A percentile compares a stretch with the other conserved stretches of the same genome.
Conservation (phyloP, 2,113 vertebrate species). For the Otis tarda region DNA sequence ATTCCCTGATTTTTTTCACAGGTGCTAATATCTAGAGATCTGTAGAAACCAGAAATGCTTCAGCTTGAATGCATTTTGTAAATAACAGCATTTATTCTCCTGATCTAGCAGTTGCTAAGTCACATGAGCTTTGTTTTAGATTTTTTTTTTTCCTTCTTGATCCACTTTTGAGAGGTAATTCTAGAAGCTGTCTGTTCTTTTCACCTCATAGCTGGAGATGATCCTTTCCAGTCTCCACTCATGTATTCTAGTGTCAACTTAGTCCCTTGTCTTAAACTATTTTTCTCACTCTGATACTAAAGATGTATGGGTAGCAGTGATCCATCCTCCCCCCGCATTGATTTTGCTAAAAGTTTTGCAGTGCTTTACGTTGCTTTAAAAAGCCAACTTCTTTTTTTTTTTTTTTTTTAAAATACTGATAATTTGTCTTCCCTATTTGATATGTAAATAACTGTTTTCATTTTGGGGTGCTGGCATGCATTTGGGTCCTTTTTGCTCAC, state of each 20-base stretch:
- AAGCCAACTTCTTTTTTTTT: neutral
- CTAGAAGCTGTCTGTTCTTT: neutral
- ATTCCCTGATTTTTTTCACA: neutral
- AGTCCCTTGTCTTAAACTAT: neutral
- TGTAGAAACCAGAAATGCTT: neutral
- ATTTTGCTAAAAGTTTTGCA: neutral
- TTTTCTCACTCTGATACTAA: neutral
- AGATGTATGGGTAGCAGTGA: neutral
- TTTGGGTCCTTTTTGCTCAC: neutral
- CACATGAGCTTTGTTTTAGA: neutral
- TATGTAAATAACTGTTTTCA: neutral
- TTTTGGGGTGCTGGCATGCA: neutral
- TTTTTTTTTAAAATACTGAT: neutral
- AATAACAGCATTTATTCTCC: constrained; percentile 18
- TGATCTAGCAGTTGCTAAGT: neutral
- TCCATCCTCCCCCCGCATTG: neutral
- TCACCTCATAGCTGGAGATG: neutral
- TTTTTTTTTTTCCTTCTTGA: neutral
- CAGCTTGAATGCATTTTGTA: neutral
- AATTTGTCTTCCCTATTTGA: neutral
- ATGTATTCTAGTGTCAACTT: neutral
- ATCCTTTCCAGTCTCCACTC: neutral
- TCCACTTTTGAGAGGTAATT: neutral
- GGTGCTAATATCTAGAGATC: neutral
- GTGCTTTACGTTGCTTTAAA: neutral